Conservation (phyloP, 1,140 invertebrate genomes). For the Heterodera carotae region DNA sequence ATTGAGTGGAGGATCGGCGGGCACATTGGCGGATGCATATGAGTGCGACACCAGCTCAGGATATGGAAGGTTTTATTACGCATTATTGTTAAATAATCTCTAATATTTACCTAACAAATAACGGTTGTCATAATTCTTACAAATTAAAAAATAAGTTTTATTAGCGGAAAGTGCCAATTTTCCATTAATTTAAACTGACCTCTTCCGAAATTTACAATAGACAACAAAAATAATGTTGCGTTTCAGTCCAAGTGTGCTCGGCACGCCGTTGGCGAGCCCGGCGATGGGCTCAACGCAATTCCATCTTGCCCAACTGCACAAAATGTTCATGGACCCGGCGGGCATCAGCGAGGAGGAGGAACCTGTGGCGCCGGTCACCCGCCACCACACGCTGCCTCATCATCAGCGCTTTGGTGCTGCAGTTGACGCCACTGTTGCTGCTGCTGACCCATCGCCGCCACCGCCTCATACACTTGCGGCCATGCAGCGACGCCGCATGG, state of each 20-base stretch:
- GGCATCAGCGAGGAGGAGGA: constrained; percentile 32
- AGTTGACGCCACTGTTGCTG: constrained; percentile 4
- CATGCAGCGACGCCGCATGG: neutral
- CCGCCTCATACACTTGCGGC: neutral
- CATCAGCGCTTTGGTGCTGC: no score
- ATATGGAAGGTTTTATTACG: constrained; percentile 38
- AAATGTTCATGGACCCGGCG: constrained; percentile 37
- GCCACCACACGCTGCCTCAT: neutral
- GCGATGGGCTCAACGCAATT: constrained; percentile 28
- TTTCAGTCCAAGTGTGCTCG: constrained; percentile 11
- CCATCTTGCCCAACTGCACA: constrained; percentile 38
- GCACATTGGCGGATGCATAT: constrained; percentile 14
- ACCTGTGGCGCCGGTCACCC: neutral
- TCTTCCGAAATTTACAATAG: neutral
- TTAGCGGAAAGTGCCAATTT: no score
- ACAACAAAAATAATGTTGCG: neutral
- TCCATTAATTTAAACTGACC: no score
- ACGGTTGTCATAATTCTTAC: no score
- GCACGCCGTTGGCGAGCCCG: constrained; percentile 34
- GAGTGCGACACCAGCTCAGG: constrained; percentile 51
- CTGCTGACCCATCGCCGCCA: neutral
- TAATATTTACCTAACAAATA: no score
- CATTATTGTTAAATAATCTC: no score
- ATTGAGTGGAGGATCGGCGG: constrained; percentile 28
- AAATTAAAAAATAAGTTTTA: no score